A percentile compares a stretch with the other conserved stretches of the same genome.
These are phyloP conservation scores for Pedionomus torquatus DNA, from an alignment of 2,113 vertebrate species.

Conservation along the genomic window DNA sequence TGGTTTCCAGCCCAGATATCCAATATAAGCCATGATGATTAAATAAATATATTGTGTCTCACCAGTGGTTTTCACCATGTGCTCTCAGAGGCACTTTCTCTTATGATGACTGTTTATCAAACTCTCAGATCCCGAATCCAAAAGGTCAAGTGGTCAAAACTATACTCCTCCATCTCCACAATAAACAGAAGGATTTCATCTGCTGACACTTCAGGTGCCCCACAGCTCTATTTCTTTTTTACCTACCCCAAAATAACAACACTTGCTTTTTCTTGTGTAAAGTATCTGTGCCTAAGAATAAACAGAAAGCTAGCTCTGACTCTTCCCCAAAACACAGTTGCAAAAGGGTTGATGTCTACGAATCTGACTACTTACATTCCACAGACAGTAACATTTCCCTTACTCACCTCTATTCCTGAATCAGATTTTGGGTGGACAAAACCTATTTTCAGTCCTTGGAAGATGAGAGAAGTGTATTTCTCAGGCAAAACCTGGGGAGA, in stretches of 20 bases:
- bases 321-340: not conserved
- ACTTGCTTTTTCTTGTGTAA: not conserved
- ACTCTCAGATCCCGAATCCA: constrained; percentile 14
- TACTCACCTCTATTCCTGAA: not conserved
- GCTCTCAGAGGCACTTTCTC: not conserved
- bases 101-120: not conserved
- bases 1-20: not conserved
- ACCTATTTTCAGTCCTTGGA: not conserved
- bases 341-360: not conserved
- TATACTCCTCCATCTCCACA: not conserved
- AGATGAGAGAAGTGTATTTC: not conserved
- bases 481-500: not conserved
- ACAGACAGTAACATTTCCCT: not conserved
- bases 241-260: not conserved
- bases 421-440: not conserved
- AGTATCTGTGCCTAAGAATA: not conserved
- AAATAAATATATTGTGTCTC: constrained; percentile 33
- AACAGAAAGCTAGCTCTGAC: not conserved
- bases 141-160: constrained; percentile 36
- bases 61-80: not conserved
- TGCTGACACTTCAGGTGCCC: not conserved
- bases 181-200: constrained; percentile 34
- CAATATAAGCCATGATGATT: not conserved
- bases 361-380: not conserved
- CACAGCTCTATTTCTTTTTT: not conserved